Evolutionary conservation across 92 coral and sea anemone genomes (phyloP).

Genomic region (Nematostella vectensis): DNA sequence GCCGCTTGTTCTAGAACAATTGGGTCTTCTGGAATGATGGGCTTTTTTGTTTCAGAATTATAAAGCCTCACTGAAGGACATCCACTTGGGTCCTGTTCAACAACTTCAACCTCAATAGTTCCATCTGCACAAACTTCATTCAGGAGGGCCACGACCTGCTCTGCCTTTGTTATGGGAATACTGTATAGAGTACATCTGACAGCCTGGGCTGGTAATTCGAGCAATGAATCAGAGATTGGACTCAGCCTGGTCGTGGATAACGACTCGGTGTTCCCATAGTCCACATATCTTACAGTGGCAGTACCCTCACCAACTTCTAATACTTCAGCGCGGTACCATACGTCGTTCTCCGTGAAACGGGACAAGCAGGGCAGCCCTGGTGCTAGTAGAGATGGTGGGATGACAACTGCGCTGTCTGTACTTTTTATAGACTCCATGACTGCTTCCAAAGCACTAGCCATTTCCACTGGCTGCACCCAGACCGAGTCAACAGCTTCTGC

Average conservation of each 20-base stretch:
- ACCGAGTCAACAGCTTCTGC: slow-evolving; percentile 53
- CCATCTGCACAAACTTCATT: slow-evolving; percentile 54
- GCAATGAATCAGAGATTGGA: slow-evolving; percentile 55
- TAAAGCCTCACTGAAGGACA: slow-evolving; percentile 38
- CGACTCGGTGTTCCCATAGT: slow-evolving; percentile 76
- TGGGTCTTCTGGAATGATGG: slow-evolving; percentile 35
- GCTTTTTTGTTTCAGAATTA: slow-evolving; percentile 29
- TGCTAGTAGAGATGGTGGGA: slow-evolving; percentile 6
- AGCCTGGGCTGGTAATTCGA: slow-evolving; percentile 67
- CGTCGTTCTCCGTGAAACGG: slow-evolving; percentile 65
- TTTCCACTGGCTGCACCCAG: slow-evolving; percentile 58
- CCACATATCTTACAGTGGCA: slow-evolving; percentile 80
- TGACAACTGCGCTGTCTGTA: neutral
- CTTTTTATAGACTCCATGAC: slow-evolving; percentile 58
- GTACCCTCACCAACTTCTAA: slow-evolving; percentile 48
- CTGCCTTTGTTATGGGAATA: slow-evolving; percentile 24
- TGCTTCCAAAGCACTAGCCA: slow-evolving; percentile 44
- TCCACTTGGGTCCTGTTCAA: slow-evolving; percentile 17
- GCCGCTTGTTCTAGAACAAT: neutral
- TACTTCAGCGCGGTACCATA: slow-evolving; percentile 66
- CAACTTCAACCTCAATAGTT: slow-evolving; percentile 48
- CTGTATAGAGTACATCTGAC: slow-evolving; percentile 63
- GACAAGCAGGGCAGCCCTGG: slow-evolving; percentile 46
- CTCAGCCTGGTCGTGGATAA: slow-evolving; percentile 56
- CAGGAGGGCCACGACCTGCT: slow-evolving; percentile 22